phyloP scores from a whole-genome alignment of 2,113 vertebrate genomes.

The Sinocyclocheilus anshuiensis region DNA sequence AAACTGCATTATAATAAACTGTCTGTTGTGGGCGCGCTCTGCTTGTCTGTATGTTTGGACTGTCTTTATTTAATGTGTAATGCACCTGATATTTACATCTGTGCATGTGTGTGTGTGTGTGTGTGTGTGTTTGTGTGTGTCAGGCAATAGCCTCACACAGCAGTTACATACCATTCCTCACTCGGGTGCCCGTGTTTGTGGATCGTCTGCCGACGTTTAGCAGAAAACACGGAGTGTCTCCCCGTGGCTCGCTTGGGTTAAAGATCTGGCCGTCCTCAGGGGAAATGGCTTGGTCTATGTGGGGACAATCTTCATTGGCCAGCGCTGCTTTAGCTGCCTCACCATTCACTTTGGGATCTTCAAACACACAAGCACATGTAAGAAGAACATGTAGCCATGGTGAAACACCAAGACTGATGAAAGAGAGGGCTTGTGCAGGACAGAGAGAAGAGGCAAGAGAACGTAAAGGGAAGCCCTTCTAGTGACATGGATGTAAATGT shows the following conservation, averaged over 20 bases:
- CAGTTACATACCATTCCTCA: slow-evolving; percentile 88
- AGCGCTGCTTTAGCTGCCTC: slow-evolving; percentile 91
- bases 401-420: slow-evolving; percentile 20
- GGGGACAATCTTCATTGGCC: slow-evolving; percentile 94
- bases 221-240: slow-evolving; percentile 89
- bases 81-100: slow-evolving; percentile 9
- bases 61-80: background rate
- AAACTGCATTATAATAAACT: slow-evolving; percentile 3
- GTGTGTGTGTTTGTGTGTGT: slow-evolving; percentile 22
- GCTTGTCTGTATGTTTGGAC: slow-evolving; percentile 33
- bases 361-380: slow-evolving; percentile 85
- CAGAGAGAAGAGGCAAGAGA: background rate
- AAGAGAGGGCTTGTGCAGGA: slow-evolving; percentile 13
- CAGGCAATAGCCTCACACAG: background rate
- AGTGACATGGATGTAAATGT: background rate
- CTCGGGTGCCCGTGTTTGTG: slow-evolving; percentile 86
- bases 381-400: slow-evolving; percentile 80
- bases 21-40: slow-evolving; percentile 54
- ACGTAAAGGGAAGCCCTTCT: background rate
- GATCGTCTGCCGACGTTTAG: slow-evolving; percentile 88
- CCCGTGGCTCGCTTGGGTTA: slow-evolving; percentile 81
- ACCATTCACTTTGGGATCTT: slow-evolving; percentile 95
- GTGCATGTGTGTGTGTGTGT: background rate
- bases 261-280: slow-evolving; percentile 86
- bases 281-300: slow-evolving; percentile 93